These are phyloP conservation scores for Callithrix jacchus DNA, from an alignment of 2,113 vertebrate genomes.

Conservation along the genomic window DNA sequence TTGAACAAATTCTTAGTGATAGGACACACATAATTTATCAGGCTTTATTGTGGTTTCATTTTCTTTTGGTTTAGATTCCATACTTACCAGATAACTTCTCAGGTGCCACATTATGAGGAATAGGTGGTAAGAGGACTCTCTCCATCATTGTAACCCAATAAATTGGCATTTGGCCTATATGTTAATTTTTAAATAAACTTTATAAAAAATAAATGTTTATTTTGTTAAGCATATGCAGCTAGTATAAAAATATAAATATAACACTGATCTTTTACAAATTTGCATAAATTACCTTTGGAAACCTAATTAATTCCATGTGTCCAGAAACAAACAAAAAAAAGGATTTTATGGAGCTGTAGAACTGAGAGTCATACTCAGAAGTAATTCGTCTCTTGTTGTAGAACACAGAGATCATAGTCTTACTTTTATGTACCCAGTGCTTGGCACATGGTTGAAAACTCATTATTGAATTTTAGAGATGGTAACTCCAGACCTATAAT, in stretches of 20 bases:
- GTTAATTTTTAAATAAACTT: not conserved
- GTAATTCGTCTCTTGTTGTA: not conserved
- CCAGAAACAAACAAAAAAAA: not conserved
- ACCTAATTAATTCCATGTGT: not conserved
- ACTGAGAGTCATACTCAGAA: not conserved
- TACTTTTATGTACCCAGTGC: not conserved
- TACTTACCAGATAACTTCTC: not conserved
- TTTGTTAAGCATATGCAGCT: not conserved
- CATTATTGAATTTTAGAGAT: constrained; percentile 39
- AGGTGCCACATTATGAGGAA: not conserved
- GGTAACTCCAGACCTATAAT: not conserved
- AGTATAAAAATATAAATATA: not conserved
- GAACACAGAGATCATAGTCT: not conserved
- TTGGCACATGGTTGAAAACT: constrained; percentile 1
- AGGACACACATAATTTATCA: not conserved
- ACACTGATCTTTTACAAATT: constrained; percentile 1
- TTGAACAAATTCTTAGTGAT: not conserved
- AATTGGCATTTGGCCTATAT: not conserved
- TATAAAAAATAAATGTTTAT: not conserved
- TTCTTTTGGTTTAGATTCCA: constrained; percentile 28
- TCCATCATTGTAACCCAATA: not conserved
- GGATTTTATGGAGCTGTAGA: not conserved
- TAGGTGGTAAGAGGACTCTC: not conserved
- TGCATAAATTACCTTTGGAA: not conserved
- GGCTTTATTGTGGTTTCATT: not conserved